Conservation (phyloP, 2,888 invertebrate species). For the Syrphus vitripennis region DNA sequence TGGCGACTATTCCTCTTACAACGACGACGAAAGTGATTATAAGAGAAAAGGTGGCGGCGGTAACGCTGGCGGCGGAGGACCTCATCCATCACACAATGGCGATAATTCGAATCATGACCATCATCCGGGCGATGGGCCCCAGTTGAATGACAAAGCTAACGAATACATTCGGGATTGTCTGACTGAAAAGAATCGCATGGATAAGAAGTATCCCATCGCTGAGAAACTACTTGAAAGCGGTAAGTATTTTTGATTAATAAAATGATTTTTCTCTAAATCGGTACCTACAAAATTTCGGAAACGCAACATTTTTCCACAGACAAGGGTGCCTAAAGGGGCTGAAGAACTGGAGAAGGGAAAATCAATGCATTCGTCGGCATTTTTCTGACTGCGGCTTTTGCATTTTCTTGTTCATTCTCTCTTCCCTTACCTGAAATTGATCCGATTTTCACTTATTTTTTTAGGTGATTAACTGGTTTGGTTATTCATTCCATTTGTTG, state of each 20-base stretch:
- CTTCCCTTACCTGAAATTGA: background rate
- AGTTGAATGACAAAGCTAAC: slow-evolving; percentile 86
- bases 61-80: slow-evolving; percentile 73
- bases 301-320: slow-evolving; percentile 11
- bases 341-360: slow-evolving; percentile 18
- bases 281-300: slow-evolving; percentile 25
- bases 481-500: background rate
- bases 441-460: background rate
- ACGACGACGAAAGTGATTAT: slow-evolving; percentile 79
- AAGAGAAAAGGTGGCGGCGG: slow-evolving; percentile 74
- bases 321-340: background rate
- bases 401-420: background rate
- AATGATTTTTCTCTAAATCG: background rate
- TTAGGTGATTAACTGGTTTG: background rate
- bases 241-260: slow-evolving; percentile 76
- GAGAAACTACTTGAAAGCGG: slow-evolving; percentile 88
- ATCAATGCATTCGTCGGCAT: slow-evolving; percentile 66
- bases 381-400: slow-evolving; percentile 29
- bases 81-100: slow-evolving; percentile 77
- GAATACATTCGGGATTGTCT: slow-evolving; percentile 90
- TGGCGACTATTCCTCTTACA: slow-evolving; percentile 79
- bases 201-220: slow-evolving; percentile 87
- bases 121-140: slow-evolving; percentile 77
- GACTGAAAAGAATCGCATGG: slow-evolving; percentile 87
- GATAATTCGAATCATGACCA: slow-evolving; percentile 76